Conservation (phyloP, 64 coral and sea anemone species). For the Montipora sp. region DNA sequence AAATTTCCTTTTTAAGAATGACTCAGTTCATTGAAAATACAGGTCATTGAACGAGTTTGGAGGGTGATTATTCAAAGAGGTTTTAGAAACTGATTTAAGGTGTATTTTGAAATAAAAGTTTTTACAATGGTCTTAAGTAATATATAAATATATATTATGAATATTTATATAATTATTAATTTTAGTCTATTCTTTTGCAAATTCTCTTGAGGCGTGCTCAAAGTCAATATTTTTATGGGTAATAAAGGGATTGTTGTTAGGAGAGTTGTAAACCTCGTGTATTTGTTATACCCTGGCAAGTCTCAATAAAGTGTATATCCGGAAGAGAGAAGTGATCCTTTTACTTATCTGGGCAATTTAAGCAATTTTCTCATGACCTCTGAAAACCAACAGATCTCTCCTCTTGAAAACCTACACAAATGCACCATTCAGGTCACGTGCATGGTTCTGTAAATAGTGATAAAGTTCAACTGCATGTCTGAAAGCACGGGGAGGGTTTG, state of each 20-base stretch:
- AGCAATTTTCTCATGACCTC: too few species aligned
- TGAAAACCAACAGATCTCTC: too few species aligned
- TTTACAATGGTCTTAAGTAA: neutral
- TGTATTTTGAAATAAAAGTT: neutral
- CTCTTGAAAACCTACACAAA: too few species aligned
- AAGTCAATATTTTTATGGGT: neutral
- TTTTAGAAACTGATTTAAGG: constrained; percentile 22
- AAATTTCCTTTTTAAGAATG: neutral
- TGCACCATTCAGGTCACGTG: too few species aligned
- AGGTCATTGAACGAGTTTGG: neutral
- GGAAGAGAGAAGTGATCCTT: too few species aligned
- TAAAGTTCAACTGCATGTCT: too few species aligned
- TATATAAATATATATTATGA: constrained; percentile 26
- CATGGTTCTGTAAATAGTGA: too few species aligned
- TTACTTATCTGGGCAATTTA: too few species aligned
- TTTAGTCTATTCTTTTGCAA: neutral
- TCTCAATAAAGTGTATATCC: too few species aligned
- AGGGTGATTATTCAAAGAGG: neutral
- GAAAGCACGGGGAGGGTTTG: too few species aligned
- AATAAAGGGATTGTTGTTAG: neutral
- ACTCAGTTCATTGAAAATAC: neutral
- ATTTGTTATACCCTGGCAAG: too few species aligned
- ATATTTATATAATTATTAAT: constrained; percentile 26
- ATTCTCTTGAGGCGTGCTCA: neutral
- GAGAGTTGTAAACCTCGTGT: too few species aligned